Evolutionary conservation across 1,140 invertebrate genomes (phyloP).

Genomic region (Oryctes rhinoceros): DNA sequence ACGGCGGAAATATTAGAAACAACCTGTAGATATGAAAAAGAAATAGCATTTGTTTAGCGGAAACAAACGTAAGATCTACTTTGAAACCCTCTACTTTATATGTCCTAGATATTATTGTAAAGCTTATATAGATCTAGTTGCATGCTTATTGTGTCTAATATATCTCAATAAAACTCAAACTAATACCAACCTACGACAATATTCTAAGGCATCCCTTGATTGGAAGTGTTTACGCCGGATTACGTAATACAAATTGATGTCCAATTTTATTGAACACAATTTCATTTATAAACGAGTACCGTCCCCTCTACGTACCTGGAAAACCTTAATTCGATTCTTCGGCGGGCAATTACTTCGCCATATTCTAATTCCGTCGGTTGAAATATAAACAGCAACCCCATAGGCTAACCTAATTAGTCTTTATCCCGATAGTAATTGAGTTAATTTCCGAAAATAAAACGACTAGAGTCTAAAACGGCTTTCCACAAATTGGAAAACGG

Average conservation of each 20-base stretch:
- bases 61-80: background rate
- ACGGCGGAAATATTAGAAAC: no score
- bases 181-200: background rate
- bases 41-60: no score
- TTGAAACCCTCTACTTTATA: background rate
- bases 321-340: background rate
- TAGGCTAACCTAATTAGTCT: background rate
- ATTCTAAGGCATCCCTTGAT: background rate
- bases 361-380: background rate
- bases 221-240: background rate
- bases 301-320: background rate
- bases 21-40: no score
- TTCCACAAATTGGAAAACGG: background rate
- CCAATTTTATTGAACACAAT: no score
- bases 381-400: background rate
- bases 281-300: no score
- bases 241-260: no score
- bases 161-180: background rate
- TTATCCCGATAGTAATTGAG: background rate
- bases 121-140: constrained; percentile 17
- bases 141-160: constrained; percentile 35
- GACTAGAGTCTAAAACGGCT: background rate
- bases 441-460: background rate
- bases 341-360: background rate
- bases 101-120: background rate